phyloP scores from a whole-genome alignment of 2,113 vertebrate species.

The Proterorhinus semilunaris region DNA sequence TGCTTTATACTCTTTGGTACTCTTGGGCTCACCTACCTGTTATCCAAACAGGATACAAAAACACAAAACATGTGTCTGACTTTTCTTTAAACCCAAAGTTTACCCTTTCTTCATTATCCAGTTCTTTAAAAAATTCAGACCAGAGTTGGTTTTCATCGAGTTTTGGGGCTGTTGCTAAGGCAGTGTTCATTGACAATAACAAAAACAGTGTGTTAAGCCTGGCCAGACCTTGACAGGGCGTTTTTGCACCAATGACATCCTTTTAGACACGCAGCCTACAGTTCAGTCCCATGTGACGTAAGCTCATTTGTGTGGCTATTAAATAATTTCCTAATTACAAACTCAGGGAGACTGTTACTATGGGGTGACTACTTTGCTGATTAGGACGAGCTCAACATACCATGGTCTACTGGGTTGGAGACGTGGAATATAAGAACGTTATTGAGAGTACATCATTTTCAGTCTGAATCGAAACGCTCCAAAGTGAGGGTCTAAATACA shows the following conservation, averaged over 20 bases:
- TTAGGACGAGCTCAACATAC: constrained; percentile 9
- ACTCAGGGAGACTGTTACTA: constrained; percentile 18
- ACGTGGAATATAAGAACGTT: not conserved
- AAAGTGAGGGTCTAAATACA: too few relatives aligned
- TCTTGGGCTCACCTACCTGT: constrained; percentile 36
- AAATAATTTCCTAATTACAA: constrained; percentile 61
- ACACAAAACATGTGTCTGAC: constrained; percentile 50
- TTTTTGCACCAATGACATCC: constrained; percentile 61
- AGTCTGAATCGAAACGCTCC: too few relatives aligned
- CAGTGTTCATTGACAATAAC: constrained; percentile 1
- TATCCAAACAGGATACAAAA: constrained; percentile 24
- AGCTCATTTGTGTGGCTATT: constrained; percentile 53
- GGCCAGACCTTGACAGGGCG: constrained; percentile 33
- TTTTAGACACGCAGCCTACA: constrained; percentile 43
- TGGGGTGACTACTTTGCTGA: constrained; percentile 11
- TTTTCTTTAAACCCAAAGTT: constrained; percentile 9
- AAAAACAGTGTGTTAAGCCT: constrained; percentile 60
- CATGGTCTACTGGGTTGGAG: constrained; percentile 16
- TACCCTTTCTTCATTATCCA: constrained; percentile 2
- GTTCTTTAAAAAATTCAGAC: constrained; percentile 9
- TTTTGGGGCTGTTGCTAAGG: constrained; percentile 56
- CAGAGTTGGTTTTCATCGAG: constrained; percentile 13
- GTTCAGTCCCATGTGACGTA: constrained; percentile 52
- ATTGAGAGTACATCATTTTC: too few relatives aligned
- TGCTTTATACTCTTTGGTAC: constrained; percentile 20